Evolutionary conservation across 2,113 vertebrate genomes (phyloP).

Genomic region (Xenopus borealis): DNA sequence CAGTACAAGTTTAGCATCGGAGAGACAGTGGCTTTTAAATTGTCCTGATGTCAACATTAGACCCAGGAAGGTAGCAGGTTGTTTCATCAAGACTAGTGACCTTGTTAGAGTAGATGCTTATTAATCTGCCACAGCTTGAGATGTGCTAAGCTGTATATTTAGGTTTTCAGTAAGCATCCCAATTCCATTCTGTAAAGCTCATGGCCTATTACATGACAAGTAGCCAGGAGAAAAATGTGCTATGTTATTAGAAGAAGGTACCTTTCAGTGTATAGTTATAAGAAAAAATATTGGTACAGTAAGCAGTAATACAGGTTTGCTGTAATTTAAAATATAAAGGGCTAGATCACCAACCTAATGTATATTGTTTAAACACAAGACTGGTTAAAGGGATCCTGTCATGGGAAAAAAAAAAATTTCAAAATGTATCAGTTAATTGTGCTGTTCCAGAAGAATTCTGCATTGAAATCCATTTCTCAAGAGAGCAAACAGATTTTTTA

Average conservation of each 20-base stretch:
- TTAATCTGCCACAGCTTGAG: constrained; percentile 36
- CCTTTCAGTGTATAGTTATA: background rate
- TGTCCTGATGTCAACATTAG: constrained; percentile 17
- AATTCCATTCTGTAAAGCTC: background rate
- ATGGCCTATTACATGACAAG: background rate
- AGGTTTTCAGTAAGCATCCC: constrained; percentile 3
- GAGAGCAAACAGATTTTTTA: no score
- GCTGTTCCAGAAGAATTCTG: no score
- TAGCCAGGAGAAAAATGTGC: background rate
- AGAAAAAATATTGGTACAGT: background rate
- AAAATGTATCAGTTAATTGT: no score
- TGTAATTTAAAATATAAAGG: no score
- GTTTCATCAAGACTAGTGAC: constrained; percentile 16
- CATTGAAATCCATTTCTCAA: no score
- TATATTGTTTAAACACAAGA: no score
- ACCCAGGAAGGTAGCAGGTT: constrained; percentile 5
- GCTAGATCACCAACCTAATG: no score
- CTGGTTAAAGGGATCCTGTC: no score
- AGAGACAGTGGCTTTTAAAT: constrained; percentile 17
- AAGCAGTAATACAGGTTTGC: no score
- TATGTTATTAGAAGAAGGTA: background rate
- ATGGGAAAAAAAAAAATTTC: no score
- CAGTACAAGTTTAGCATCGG: constrained; percentile 31
- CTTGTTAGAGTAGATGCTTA: constrained; percentile 25
- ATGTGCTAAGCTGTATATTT: constrained; percentile 25